phyloP scores from a whole-genome alignment of 2,797 vertebrate species.

The Rhabdophis nuchalis region DNA sequence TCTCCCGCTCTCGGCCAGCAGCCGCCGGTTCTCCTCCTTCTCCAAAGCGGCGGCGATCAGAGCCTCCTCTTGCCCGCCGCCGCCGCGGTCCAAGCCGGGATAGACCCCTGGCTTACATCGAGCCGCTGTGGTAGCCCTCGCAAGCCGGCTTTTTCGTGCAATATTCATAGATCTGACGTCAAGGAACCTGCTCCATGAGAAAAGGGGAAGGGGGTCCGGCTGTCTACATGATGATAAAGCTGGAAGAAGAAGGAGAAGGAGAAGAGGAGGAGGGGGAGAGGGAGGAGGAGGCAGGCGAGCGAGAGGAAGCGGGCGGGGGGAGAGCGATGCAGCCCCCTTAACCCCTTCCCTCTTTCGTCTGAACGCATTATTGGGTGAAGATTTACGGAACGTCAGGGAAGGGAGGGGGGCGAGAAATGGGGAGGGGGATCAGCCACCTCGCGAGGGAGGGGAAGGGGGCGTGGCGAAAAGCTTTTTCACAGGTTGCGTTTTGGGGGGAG shows the following conservation, averaged over 20 bases:
- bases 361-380: not conserved
- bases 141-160: slow-evolving; percentile 22
- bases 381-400: not conserved
- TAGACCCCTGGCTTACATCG: slow-evolving; percentile 23
- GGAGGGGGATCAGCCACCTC: not conserved
- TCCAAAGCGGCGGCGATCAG: slow-evolving; percentile 45
- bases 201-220: slow-evolving; percentile 18
- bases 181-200: slow-evolving; percentile 41
- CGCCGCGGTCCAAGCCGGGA: slow-evolving; percentile 37
- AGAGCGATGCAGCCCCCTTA: not conserved
- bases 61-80: slow-evolving; percentile 26
- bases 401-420: too few species aligned
- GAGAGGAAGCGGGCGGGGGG: not conserved
- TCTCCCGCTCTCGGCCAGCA: not conserved
- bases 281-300: not conserved
- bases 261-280: accelerated
- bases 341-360: slow-evolving; percentile 16
- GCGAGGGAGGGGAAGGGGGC: not conserved
- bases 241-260: not conserved
- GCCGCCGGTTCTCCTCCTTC: slow-evolving; percentile 37
- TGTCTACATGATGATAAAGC: slow-evolving; percentile 22
- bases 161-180: slow-evolving; percentile 68
- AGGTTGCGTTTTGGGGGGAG: not conserved
- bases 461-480: not conserved
- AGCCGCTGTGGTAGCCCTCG: slow-evolving; percentile 25